A percentile compares a stretch with the other conserved stretches of the same genome.
Evolutionary conservation across 1,140 invertebrate genomes (phyloP).

Genomic region (Littorina saxatilis): DNA sequence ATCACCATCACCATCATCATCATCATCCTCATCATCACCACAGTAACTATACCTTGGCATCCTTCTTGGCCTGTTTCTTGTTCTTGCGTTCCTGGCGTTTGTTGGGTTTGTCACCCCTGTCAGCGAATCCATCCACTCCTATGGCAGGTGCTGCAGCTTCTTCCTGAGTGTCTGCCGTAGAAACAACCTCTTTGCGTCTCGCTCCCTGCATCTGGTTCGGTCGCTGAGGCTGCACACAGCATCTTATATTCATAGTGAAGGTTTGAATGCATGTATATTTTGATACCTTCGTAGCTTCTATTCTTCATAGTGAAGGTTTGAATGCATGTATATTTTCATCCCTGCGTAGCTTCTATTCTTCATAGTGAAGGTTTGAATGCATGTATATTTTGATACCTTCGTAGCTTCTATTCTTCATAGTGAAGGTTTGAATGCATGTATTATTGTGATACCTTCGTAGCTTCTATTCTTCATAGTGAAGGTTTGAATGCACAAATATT

Average conservation of each 20-base stretch:
- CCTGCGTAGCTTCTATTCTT: not conserved
- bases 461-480: too few relatives aligned
- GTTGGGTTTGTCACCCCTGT: constrained; percentile 59
- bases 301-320: too few relatives aligned
- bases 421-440: too few relatives aligned
- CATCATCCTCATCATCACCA: too few relatives aligned
- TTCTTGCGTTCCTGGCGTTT: constrained; percentile 74
- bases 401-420: not conserved
- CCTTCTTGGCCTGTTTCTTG: constrained; percentile 69
- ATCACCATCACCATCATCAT: too few relatives aligned
- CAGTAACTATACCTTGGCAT: constrained; percentile 66
- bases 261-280: too few relatives aligned
- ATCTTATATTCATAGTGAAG: constrained; percentile 12
- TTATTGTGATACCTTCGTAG: not conserved
- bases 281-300: not conserved
- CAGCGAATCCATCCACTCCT: constrained; percentile 45
- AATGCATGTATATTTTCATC: too few relatives aligned
- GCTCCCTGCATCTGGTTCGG: constrained; percentile 59
- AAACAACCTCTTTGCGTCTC: constrained; percentile 54
- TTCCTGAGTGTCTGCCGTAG: constrained; percentile 39
- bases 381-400: not conserved
- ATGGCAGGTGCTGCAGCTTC: constrained; percentile 28
- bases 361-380: too few relatives aligned
- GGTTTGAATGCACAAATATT: too few relatives aligned
- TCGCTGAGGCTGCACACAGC: constrained; percentile 56